Evolutionary conservation across 2,888 invertebrate species (phyloP).

Genomic region (Aspidapion aeneum): DNA sequence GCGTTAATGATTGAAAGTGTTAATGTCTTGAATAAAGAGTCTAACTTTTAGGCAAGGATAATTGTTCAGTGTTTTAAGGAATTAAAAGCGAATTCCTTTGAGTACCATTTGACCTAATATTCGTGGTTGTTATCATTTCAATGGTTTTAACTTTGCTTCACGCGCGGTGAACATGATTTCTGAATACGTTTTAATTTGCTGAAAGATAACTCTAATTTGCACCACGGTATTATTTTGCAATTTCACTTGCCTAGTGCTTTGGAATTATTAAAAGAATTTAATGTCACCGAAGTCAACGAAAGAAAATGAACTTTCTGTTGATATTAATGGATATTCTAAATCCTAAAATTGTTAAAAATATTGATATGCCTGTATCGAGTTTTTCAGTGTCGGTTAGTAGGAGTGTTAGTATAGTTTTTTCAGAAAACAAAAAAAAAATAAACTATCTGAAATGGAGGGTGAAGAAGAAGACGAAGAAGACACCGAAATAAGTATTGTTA

Average conservation of each 20-base stretch:
- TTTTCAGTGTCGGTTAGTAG: constrained; percentile 83
- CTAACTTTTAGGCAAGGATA: no score
- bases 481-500: constrained; percentile 45
- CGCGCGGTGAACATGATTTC: constrained; percentile 49
- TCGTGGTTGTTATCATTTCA: constrained; percentile 52
- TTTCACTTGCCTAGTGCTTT: constrained; percentile 32
- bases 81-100: constrained; percentile 61
- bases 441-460: constrained; percentile 89
- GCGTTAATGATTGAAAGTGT: background rate
- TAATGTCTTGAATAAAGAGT: no score
- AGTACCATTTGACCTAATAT: constrained; percentile 63
- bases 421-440: constrained; percentile 72
- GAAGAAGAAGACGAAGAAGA: constrained; percentile 90
- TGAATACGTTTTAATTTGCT: constrained; percentile 54
- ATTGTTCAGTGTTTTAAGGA: constrained; percentile 77
- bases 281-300: constrained; percentile 24
- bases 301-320: constrained; percentile 44
- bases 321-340: constrained; percentile 56
- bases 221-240: constrained; percentile 38
- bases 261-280: constrained; percentile 40
- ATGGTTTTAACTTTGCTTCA: constrained; percentile 38
- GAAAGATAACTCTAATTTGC: constrained; percentile 49
- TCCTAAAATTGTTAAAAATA: constrained; percentile 53
- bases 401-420: constrained; percentile 81
- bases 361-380: constrained; percentile 63